These are phyloP conservation scores for Euplexia lucipara DNA, from an alignment of 2,888 invertebrate species.

Conservation along the genomic window DNA sequence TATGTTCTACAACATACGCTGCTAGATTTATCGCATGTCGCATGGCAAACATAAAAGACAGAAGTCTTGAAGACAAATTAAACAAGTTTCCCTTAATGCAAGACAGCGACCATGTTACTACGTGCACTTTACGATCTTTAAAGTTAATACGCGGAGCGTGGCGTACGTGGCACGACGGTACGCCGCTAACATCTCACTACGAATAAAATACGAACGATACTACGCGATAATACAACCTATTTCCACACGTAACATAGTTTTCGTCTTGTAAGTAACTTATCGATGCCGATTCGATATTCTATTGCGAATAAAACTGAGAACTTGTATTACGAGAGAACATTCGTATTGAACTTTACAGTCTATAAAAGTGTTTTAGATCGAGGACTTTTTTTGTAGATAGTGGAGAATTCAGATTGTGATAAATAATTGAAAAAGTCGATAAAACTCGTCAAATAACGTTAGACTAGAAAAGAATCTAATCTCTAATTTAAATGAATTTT, in stretches of 20 bases:
- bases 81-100: conserved; percentile 44
- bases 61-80: conserved; percentile 37
- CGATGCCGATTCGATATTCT: conserved; percentile 33
- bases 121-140: conserved; percentile 55
- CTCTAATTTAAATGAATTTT: no score
- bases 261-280: conserved; percentile 44
- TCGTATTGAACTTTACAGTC: not conserved
- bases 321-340: not conserved
- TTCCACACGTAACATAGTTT: conserved; percentile 53
- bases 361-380: not conserved
- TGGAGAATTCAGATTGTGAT: no score
- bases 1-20: not conserved
- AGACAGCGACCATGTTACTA: conserved; percentile 35
- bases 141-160: conserved; percentile 58
- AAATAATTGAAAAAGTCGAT: no score
- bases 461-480: no score
- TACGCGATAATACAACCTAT: conserved; percentile 57
- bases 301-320: conserved; percentile 19
- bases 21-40: conserved; percentile 11
- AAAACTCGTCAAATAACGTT: not conserved
- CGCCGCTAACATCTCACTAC: conserved; percentile 40
- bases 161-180: conserved; percentile 51
- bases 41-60: conserved; percentile 13
- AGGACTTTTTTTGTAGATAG: no score
- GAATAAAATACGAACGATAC: conserved; percentile 59